A percentile compares a stretch with the other conserved stretches of the same genome.
These are phyloP conservation scores for Malthinus seriepunctatus DNA, from an alignment of 2,888 invertebrate species.

Conservation along the genomic window DNA sequence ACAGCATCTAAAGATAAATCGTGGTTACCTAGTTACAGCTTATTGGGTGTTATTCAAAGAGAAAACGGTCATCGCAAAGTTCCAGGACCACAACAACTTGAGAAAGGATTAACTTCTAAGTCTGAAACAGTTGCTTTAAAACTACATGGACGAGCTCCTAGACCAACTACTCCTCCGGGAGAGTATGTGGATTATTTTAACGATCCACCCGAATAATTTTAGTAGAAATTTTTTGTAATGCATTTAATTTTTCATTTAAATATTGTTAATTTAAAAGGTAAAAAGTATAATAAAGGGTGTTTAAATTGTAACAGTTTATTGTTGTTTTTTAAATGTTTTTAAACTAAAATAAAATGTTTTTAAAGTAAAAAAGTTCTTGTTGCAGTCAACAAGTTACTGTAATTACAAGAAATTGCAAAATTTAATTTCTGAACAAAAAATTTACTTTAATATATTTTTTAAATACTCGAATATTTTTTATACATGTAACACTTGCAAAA, in stretches of 20 bases:
- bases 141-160: conserved; percentile 34
- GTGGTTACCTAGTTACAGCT: conserved; percentile 86
- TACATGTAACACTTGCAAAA: conserved; percentile 23
- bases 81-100: conserved; percentile 67
- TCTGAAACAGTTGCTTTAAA: conserved; percentile 46
- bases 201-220: conserved; percentile 34
- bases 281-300: background rate
- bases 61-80: conserved; percentile 79
- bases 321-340: background rate
- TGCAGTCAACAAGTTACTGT: background rate
- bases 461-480: conserved; percentile 3
- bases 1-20: conserved; percentile 75
- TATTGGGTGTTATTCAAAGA: conserved; percentile 79
- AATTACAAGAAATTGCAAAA: background rate
- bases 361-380: background rate
- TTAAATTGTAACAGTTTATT: background rate
- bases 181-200: conserved; percentile 43
- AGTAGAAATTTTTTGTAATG: background rate
- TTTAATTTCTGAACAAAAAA: too few relatives aligned
- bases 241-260: background rate
- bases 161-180: conserved; percentile 36
- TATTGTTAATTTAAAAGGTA: background rate
- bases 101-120: conserved; percentile 36
- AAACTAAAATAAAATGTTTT: background rate
- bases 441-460: background rate